Evolutionary conservation across 2,113 vertebrate species (phyloP), one percentile per base, ranked within the genome.

Genomic region (Hucho hucho): DNA sequence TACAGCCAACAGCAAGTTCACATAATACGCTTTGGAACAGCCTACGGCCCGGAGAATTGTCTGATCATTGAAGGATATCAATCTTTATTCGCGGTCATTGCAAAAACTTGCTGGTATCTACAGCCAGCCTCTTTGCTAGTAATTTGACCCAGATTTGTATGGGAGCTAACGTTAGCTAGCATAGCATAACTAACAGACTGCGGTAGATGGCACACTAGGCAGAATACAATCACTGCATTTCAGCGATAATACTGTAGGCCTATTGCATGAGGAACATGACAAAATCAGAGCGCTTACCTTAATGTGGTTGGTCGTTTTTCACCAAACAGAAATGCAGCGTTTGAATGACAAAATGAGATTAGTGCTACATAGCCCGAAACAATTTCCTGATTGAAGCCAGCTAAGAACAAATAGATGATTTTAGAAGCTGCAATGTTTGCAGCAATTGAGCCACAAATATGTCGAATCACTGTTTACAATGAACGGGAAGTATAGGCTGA

Each of bases 101-200:
- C 49, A 53, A 53, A 53, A 18, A 61, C 1, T 9, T 61, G 13
- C 58, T 24, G 58, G 53, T 6, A 18, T 56, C 20, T 56, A 20
- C n/a, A n/a, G n/a, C n/a, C n/a, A n/a, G n/a, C n/a, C n/a, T n/a
- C n/a, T n/a, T n/a, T n/a, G n/a, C n/a, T n/a, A n/a, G n/a, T n/a
- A n/a, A 43, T 71, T 56, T 77, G 85, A 84, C 87, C 86, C 83
- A 88, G 86, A 89, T 91, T 87, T 85, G 56, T 32, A 59, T 26
- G 20, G n/a, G n/a, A 11, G 58, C 58, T 61, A 61, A 16, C 58
- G 49, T 18, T 18, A 53, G 49, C 14, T 61, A 61, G 7, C 58
- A 61, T 61, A 61, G 58, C 58, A 61, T 24, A 61, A n/a, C 5
- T 61, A 24, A 61, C 20, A 61, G 58, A 22, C 18, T 11, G 58